Percentiles rank a stretch among this genome's conserved stretches.
Evolutionary conservation across 2,113 vertebrate genomes (phyloP).

Genomic region (Todiramphus chloris): DNA sequence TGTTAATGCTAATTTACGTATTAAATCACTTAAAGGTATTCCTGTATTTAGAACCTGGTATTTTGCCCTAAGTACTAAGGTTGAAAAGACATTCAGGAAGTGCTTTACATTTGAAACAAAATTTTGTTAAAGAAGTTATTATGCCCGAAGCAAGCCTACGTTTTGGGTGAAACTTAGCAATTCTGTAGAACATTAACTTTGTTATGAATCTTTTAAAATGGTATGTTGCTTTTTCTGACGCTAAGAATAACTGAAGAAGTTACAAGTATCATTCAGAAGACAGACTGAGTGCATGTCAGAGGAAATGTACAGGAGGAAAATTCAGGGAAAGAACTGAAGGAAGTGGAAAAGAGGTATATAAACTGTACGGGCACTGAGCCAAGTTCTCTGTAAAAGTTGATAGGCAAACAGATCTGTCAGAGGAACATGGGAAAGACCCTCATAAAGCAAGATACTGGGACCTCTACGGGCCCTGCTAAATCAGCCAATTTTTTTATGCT

Average conservation of each 20-base stretch:
- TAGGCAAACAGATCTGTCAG: background rate
- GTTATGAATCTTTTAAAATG: background rate
- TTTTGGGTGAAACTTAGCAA: background rate
- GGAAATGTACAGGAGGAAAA: background rate
- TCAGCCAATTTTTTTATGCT: background rate
- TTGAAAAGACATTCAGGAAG: background rate
- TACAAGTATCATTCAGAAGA: background rate
- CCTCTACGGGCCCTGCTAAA: background rate
- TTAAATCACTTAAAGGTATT: background rate
- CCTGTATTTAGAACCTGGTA: background rate
- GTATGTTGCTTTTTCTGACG: background rate
- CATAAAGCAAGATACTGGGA: background rate
- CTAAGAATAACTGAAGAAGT: background rate
- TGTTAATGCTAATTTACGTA: background rate
- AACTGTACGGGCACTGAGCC: background rate
- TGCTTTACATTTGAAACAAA: background rate
- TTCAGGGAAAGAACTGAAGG: background rate
- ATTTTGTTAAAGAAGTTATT: background rate
- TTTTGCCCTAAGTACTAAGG: background rate
- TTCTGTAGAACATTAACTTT: background rate
- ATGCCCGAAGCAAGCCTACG: background rate
- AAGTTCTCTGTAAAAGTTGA: background rate
- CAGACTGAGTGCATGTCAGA: background rate
- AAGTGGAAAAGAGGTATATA: background rate
- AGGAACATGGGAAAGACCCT: background rate